A percentile compares a stretch with the other conserved stretches of the same genome.
Evolutionary conservation across 2,888 invertebrate genomes (phyloP).

Genomic region (Sericinus montela): DNA sequence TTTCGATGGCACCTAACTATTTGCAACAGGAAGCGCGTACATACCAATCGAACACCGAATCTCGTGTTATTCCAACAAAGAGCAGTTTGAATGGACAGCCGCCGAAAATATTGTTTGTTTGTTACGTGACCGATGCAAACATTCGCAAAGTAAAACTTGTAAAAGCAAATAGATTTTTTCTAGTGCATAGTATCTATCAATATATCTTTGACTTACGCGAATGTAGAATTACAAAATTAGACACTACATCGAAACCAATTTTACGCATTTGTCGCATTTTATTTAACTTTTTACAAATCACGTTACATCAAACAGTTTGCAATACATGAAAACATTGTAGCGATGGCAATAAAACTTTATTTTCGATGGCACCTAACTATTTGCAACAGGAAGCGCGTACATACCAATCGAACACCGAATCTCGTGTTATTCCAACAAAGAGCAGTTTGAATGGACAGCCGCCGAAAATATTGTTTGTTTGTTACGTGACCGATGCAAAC

Average conservation of each 20-base stretch:
- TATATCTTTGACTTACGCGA: too few species aligned
- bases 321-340: background rate
- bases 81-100: constrained; percentile 16
- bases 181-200: too few species aligned
- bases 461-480: constrained; percentile 15
- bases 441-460: constrained; percentile 16
- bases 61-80: constrained; percentile 16
- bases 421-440: constrained; percentile 16
- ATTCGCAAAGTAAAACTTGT: too few species aligned
- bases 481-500: constrained; percentile 18
- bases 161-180: too few species aligned
- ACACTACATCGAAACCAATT: too few species aligned
- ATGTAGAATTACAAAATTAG: too few species aligned
- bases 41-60: constrained; percentile 7
- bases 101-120: constrained; percentile 15
- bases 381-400: constrained; percentile 18
- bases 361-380: constrained; percentile 13
- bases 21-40: constrained; percentile 18
- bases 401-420: constrained; percentile 7
- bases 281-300: too few species aligned
- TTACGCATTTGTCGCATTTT: too few species aligned
- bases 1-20: constrained; percentile 13
- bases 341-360: constrained; percentile 12
- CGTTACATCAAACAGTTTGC: too few species aligned
- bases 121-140: constrained; percentile 18